phyloP scores from a whole-genome alignment of 2,113 vertebrate species.

The Silurus glanis region DNA sequence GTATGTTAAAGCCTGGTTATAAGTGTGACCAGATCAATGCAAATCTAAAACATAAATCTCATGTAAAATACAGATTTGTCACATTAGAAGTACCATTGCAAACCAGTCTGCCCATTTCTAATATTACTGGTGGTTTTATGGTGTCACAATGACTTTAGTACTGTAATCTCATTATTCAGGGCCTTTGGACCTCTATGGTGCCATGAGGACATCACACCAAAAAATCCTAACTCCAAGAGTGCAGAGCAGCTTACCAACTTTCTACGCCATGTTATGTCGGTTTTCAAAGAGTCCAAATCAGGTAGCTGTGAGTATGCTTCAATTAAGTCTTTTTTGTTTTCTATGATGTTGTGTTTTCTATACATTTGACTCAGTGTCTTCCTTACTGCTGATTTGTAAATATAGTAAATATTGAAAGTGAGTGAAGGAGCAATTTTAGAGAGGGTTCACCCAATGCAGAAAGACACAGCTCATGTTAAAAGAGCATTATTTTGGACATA shows the following conservation, averaged over 20 bases:
- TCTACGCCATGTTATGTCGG: constrained; percentile 90
- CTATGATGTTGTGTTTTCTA: not conserved
- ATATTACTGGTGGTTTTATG: constrained; percentile 71
- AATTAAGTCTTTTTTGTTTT: not conserved
- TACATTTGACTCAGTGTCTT: not conserved
- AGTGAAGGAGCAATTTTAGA: not conserved
- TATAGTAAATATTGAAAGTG: not conserved
- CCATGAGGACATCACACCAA: constrained; percentile 97
- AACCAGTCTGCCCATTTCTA: constrained; percentile 26
- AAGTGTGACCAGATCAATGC: not conserved
- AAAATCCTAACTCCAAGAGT: constrained; percentile 96
- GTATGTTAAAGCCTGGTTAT: not conserved
- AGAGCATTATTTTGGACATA: not conserved
- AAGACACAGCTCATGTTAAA: not conserved
- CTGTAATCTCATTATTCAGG: constrained; percentile 81
- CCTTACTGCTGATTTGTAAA: not conserved
- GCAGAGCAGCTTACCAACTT: constrained; percentile 94
- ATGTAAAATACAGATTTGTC: not conserved
- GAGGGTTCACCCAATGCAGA: not conserved
- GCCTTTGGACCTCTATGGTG: constrained; percentile 95
- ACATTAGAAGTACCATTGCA: not conserved
- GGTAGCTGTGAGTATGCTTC: constrained; percentile 67
- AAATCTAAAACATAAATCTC: not conserved
- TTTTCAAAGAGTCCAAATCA: constrained; percentile 96
- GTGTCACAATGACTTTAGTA: constrained; percentile 76